These are phyloP conservation scores for Callipepla squamata DNA, from an alignment of 2,113 vertebrate genomes.

Conservation along the genomic window DNA sequence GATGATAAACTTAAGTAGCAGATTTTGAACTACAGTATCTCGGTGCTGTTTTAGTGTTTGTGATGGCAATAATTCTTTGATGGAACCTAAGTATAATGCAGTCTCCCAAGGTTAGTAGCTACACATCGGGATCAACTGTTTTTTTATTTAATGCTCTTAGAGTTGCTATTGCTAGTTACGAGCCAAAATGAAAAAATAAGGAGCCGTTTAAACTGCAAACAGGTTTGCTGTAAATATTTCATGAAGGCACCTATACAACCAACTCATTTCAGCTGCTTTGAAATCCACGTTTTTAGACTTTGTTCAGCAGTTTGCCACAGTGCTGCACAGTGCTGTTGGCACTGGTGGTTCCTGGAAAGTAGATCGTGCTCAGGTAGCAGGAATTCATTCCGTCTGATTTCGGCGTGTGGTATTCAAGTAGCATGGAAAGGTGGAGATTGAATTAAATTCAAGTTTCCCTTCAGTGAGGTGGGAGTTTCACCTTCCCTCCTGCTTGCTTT, in stretches of 20 bases:
- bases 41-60: background rate
- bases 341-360: background rate
- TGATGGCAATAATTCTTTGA: background rate
- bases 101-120: background rate
- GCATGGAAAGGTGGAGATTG: background rate
- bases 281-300: background rate
- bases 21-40: background rate
- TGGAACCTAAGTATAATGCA: background rate
- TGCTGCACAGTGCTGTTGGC: background rate
- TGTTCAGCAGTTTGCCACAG: background rate
- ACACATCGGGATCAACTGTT: background rate
- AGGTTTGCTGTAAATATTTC: constrained; percentile 5
- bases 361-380: background rate
- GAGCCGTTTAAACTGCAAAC: background rate
- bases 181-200: background rate
- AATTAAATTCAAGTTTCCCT: background rate
- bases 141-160: background rate
- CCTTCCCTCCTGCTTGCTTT: background rate
- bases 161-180: background rate
- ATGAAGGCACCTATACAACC: background rate
- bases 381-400: background rate
- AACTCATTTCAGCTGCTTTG: background rate
- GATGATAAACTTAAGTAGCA: background rate
- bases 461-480: background rate
- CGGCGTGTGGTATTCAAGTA: background rate